A percentile compares a stretch with the other conserved stretches of the same genome.
These are phyloP conservation scores for Puntigrus tetrazona DNA, from an alignment of 2,113 vertebrate species.

Conservation along the genomic window DNA sequence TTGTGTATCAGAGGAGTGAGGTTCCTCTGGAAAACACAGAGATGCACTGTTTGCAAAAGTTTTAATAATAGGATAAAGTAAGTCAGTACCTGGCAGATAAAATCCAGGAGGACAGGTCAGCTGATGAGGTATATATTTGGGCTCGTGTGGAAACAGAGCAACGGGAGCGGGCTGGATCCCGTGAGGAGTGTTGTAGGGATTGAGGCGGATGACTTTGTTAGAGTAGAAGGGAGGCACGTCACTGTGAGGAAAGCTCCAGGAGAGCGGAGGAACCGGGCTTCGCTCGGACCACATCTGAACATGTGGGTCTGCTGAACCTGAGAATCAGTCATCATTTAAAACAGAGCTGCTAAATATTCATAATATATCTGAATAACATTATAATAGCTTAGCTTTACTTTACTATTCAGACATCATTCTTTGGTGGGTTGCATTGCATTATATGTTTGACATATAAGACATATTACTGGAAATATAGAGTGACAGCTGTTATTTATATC, in stretches of 20 bases:
- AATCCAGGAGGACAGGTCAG: slow-evolving; percentile 69
- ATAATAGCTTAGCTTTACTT: not conserved
- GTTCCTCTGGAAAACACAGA: not conserved
- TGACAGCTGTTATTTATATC: not conserved
- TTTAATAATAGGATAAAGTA: not conserved
- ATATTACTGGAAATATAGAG: not conserved
- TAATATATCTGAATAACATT: too few relatives aligned
- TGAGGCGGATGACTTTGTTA: slow-evolving; percentile 65
- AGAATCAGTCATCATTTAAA: too few relatives aligned
- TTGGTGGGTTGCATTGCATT: not conserved
- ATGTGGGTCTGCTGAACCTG: slow-evolving; percentile 63
- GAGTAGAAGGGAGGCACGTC: slow-evolving; percentile 65
- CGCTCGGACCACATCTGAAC: slow-evolving; percentile 60
- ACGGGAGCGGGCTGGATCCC: slow-evolving; percentile 62
- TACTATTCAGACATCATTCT: not conserved
- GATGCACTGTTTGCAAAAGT: not conserved
- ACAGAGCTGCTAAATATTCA: too few relatives aligned
- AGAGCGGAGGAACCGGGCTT: slow-evolving; percentile 69
- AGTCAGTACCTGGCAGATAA: slow-evolving; percentile 71
- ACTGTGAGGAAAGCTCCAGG: slow-evolving; percentile 70
- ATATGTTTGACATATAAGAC: not conserved
- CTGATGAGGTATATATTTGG: slow-evolving; percentile 62
- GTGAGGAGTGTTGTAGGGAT: slow-evolving; percentile 63
- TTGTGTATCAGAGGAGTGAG: too few relatives aligned
- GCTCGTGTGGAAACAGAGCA: slow-evolving; percentile 66